phyloP scores from a whole-genome alignment of 2,888 invertebrate genomes.

The Caenorhabditis virilis region DNA sequence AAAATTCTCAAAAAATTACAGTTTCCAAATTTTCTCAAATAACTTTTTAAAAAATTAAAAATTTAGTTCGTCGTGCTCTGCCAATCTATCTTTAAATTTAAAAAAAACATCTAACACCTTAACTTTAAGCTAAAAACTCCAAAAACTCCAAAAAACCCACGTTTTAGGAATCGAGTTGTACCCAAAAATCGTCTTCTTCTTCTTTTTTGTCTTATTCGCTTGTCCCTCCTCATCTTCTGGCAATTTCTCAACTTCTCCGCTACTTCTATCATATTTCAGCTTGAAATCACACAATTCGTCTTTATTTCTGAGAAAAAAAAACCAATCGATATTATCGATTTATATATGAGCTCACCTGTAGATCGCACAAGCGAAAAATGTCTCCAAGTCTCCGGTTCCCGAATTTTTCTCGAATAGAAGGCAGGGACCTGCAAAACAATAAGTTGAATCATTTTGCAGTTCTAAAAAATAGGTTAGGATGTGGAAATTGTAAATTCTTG shows the following conservation, averaged over 20 bases:
- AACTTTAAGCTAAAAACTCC: too few relatives aligned
- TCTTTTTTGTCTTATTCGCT: conserved; percentile 6
- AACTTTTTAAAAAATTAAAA: too few relatives aligned
- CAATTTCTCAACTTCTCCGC: conserved; percentile 1
- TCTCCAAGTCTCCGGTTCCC: conserved; percentile 22
- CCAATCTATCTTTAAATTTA: too few relatives aligned
- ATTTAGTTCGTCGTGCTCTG: too few relatives aligned
- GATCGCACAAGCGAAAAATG: conserved; percentile 59
- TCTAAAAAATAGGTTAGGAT: too few relatives aligned
- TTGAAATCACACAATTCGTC: conserved; percentile 27
- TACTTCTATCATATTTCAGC: conserved; percentile 13
- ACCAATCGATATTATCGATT: background rate
- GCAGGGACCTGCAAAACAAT: conserved; percentile 55
- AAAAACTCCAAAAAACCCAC: conserved; percentile 10
- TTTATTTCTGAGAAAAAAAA: conserved; percentile 16
- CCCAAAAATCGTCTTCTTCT: conserved; percentile 24
- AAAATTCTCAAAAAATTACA: too few relatives aligned
- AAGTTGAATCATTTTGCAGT: background rate
- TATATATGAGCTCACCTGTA: conserved; percentile 35
- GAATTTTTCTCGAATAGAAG: conserved; percentile 53
- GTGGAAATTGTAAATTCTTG: too few relatives aligned
- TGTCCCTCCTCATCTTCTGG: background rate
- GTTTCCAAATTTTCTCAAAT: too few relatives aligned
- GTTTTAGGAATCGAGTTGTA: conserved; percentile 43
- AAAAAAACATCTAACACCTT: too few relatives aligned